A percentile compares a stretch with the other conserved stretches of the same genome.
Evolutionary conservation across 1,140 invertebrate genomes (phyloP).

Genomic region (Pantala flavescens): DNA sequence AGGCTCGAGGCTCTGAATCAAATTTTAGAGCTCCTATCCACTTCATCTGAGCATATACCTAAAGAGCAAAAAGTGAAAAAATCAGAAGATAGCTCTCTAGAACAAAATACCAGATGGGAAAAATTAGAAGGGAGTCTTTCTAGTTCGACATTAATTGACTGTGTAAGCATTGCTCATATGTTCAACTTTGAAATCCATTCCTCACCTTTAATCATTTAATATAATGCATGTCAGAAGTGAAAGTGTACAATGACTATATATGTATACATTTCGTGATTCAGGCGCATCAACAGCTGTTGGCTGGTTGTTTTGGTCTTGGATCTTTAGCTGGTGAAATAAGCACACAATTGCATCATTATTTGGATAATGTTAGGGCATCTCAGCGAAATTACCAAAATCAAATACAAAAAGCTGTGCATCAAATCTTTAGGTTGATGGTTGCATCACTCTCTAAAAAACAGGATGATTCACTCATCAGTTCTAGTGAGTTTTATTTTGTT

Average conservation of each 20-base stretch:
- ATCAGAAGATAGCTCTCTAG: neutral
- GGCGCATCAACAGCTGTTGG: conserved; percentile 46
- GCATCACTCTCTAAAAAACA: conserved; percentile 24
- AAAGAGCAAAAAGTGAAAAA: neutral
- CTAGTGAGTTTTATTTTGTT: neutral
- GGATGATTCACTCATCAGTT: neutral
- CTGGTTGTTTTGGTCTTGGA: conserved; percentile 47
- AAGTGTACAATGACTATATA: too few species aligned
- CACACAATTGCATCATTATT: conserved; percentile 38
- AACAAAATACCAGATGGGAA: neutral
- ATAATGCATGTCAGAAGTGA: too few species aligned
- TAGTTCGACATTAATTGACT: neutral
- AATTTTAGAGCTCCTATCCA: conserved; percentile 37
- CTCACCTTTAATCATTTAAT: neutral
- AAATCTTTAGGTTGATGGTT: conserved; percentile 34
- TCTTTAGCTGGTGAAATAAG: conserved; percentile 31
- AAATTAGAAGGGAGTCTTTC: neutral
- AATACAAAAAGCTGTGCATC: conserved; percentile 37
- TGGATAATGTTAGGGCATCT: conserved; percentile 37
- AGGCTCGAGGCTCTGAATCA: conserved; percentile 39
- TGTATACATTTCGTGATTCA: conserved; percentile 31
- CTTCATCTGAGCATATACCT: conserved; percentile 21
- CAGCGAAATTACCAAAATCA: conserved; percentile 32
- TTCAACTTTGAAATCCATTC: neutral
- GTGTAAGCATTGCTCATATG: neutral